A percentile compares a stretch with the other conserved stretches of the same genome.
Conservation (phyloP, 1,140 invertebrate genomes). For the Macrocentrus cingulum region DNA sequence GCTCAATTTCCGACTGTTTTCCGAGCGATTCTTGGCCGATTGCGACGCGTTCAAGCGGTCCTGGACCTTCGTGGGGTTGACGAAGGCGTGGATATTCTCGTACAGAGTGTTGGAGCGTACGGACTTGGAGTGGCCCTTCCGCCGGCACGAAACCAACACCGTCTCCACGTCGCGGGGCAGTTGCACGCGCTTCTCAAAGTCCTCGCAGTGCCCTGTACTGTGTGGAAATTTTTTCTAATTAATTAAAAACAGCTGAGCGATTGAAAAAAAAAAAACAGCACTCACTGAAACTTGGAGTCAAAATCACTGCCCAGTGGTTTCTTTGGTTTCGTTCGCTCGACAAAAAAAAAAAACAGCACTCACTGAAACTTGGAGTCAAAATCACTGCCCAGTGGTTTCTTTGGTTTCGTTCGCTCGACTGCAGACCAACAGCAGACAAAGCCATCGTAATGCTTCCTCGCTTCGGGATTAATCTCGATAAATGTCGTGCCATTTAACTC, state of each 20-base stretch:
- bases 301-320: slow-evolving; percentile 36
- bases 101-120: slow-evolving; percentile 44
- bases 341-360: slow-evolving; percentile 34
- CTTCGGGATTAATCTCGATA: no score
- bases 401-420: slow-evolving; percentile 37
- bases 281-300: slow-evolving; percentile 59
- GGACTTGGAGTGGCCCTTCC: slow-evolving; percentile 37
- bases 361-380: slow-evolving; percentile 59
- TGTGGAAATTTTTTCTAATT: background rate
- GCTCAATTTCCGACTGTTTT: slow-evolving; percentile 56
- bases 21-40: slow-evolving; percentile 25
- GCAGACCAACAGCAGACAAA: no score
- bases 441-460: no score
- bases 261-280: slow-evolving; percentile 23
- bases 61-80: slow-evolving; percentile 46
- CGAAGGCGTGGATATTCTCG: slow-evolving; percentile 59
- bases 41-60: slow-evolving; percentile 35
- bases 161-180: slow-evolving; percentile 50
- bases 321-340: slow-evolving; percentile 45
- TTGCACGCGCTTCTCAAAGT: slow-evolving; percentile 47
- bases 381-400: slow-evolving; percentile 33
- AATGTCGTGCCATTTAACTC: no score
- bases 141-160: slow-evolving; percentile 54
- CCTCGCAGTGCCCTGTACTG: slow-evolving; percentile 53
- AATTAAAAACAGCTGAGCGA: background rate